Evolutionary conservation across 2,888 invertebrate species (phyloP).

Genomic region (Acanthopleura granulata): DNA sequence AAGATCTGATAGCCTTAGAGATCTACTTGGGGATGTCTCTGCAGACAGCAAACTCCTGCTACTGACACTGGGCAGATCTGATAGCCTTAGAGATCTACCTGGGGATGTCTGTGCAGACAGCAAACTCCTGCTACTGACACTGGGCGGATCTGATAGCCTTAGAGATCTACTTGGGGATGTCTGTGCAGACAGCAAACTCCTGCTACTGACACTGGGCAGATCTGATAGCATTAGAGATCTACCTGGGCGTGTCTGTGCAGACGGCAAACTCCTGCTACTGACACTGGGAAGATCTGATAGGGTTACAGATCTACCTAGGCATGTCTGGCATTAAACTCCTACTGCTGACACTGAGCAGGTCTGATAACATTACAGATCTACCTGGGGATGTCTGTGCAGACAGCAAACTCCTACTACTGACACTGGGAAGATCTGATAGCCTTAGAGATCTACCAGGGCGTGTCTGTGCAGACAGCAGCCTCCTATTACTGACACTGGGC

Average conservation of each 20-base stretch:
- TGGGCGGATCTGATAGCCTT: conserved; percentile 58
- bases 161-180: conserved; percentile 63
- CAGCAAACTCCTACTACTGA: conserved; percentile 54
- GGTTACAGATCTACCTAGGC: conserved; percentile 63
- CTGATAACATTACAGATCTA: conserved; percentile 63
- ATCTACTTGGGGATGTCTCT: conserved; percentile 60
- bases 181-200: conserved; percentile 31
- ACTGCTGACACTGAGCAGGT: conserved; percentile 61
- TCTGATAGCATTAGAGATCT: conserved; percentile 61
- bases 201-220: conserved; percentile 63
- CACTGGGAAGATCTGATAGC: conserved; percentile 57
- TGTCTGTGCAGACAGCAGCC: conserved; percentile 33
- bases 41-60: conserved; percentile 40
- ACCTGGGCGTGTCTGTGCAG: conserved; percentile 52
- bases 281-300: conserved; percentile 58
- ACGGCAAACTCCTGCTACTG: conserved; percentile 51
- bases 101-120: conserved; percentile 43
- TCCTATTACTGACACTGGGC: conserved; percentile 62
- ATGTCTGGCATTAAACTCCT: conserved; percentile 43
- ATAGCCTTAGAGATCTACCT: conserved; percentile 64
- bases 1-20: conserved; percentile 60
- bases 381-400: conserved; percentile 50
- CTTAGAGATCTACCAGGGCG: conserved; percentile 63
- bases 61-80: conserved; percentile 60
- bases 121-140: conserved; percentile 57